A percentile compares a stretch with the other conserved stretches of the same genome.
phyloP scores from a whole-genome alignment of 2,888 invertebrate species.

The Azorinus chamasolen region DNA sequence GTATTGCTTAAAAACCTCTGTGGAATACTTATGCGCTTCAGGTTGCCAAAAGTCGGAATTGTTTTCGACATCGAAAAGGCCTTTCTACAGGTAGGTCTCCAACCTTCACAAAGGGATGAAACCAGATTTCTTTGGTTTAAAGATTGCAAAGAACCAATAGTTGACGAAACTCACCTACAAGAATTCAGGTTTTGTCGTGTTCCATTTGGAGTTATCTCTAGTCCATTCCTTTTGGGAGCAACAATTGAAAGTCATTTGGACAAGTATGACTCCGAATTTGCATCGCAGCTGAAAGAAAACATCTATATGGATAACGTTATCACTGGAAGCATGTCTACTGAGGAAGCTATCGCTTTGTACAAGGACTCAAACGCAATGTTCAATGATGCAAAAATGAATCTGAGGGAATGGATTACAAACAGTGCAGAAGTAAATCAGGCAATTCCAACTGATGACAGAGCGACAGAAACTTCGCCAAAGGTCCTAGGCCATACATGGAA shows the following conservation, averaged over 20 bases:
- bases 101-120: constrained; percentile 18
- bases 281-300: background rate
- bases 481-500: too few relatives aligned
- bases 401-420: constrained; percentile 38
- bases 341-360: constrained; percentile 20
- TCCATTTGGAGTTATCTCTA: constrained; percentile 20
- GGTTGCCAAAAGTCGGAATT: too few relatives aligned
- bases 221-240: constrained; percentile 16
- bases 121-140: constrained; percentile 35
- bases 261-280: background rate
- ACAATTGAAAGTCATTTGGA: constrained; percentile 12
- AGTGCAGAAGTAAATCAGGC: background rate
- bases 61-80: constrained; percentile 32
- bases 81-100: constrained; percentile 22
- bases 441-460: too few relatives aligned
- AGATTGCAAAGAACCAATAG: constrained; percentile 5
- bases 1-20: too few relatives aligned
- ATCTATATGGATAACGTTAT: constrained; percentile 28
- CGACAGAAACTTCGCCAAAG: too few relatives aligned
- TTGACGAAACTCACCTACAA: background rate
- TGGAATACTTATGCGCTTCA: too few relatives aligned
- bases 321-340: constrained; percentile 10
- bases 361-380: constrained; percentile 21
- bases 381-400: constrained; percentile 36
- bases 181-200: constrained; percentile 14